These are phyloP conservation scores for Hipparchia sbordonii DNA, from an alignment of 2,888 invertebrate species.

Conservation along the genomic window DNA sequence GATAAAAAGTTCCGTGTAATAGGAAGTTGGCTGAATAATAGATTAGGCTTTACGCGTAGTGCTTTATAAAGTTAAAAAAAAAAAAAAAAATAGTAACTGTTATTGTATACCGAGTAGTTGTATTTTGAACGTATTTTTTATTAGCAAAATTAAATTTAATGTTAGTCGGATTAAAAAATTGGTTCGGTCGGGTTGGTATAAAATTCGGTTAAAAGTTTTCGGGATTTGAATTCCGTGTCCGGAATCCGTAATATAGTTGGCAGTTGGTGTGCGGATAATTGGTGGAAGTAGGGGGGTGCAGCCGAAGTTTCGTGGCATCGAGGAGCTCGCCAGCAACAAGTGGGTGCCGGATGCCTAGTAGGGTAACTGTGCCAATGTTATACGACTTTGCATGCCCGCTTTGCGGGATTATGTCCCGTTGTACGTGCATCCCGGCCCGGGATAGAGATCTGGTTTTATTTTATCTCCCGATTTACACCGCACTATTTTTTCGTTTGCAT, in stretches of 20 bases:
- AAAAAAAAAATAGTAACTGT: not conserved
- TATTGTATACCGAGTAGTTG: not conserved
- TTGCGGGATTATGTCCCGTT: constrained; percentile 65
- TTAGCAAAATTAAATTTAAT: constrained; percentile 1
- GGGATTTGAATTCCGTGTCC: constrained; percentile 31
- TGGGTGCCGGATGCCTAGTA: constrained; percentile 75
- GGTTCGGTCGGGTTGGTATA: too few relatives aligned
- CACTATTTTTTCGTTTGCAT: constrained; percentile 39
- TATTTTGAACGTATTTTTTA: constrained; percentile 2
- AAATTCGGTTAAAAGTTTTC: constrained; percentile 15
- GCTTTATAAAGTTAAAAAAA: constrained; percentile 22
- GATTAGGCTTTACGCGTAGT: constrained; percentile 29
- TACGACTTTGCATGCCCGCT: constrained; percentile 77
- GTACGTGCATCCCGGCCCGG: constrained; percentile 44
- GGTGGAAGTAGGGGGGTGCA: constrained; percentile 49
- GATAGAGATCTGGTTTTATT: constrained; percentile 54
- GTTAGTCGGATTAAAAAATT: not conserved
- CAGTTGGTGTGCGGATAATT: constrained; percentile 41
- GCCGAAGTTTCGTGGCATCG: constrained; percentile 56
- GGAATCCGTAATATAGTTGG: constrained; percentile 27
- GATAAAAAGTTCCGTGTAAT: constrained; percentile 47
- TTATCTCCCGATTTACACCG: constrained; percentile 53
- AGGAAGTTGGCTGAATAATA: constrained; percentile 27
- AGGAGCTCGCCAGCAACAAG: constrained; percentile 77
- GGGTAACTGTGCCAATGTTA: constrained; percentile 78